Conservation (phyloP, 2,797 vertebrate genomes). For the Gymnocypris eckloni region DNA sequence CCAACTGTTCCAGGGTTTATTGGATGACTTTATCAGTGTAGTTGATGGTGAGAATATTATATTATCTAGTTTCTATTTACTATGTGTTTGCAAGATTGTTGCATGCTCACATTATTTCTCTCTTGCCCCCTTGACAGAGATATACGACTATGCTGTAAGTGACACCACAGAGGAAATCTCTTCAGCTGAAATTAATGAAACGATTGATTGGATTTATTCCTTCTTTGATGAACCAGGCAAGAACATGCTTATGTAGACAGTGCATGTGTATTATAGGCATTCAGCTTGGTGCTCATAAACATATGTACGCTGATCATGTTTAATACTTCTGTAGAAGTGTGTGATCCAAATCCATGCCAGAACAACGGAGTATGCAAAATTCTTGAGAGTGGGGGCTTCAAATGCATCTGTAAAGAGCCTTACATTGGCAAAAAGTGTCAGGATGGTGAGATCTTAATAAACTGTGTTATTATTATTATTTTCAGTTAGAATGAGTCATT, state of each 20-base stretch:
- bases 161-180: constrained; percentile 41
- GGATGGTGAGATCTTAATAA: constrained; percentile 56
- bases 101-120: neutral
- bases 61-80: neutral
- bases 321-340: constrained; percentile 60
- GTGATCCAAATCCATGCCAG: constrained; percentile 71
- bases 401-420: constrained; percentile 67
- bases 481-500: neutral
- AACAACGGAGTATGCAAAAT: constrained; percentile 67
- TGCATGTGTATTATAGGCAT: neutral
- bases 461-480: neutral
- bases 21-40: accelerated
- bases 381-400: constrained; percentile 22
- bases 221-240: constrained; percentile 64
- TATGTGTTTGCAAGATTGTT: neutral
- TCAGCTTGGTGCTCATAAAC: neutral
- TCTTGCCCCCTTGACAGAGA: constrained; percentile 20
- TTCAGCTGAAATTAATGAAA: neutral
- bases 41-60: constrained; percentile 42
- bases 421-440: constrained; percentile 72
- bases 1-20: constrained; percentile 37
- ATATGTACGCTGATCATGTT: neutral
- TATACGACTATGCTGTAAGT: constrained; percentile 50
- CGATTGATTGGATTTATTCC: constrained; percentile 68
- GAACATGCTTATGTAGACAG: constrained; percentile 36